Base-by-base conservation (phyloP, 2,113 vertebrate species). In the Cathartes aura region DNA sequence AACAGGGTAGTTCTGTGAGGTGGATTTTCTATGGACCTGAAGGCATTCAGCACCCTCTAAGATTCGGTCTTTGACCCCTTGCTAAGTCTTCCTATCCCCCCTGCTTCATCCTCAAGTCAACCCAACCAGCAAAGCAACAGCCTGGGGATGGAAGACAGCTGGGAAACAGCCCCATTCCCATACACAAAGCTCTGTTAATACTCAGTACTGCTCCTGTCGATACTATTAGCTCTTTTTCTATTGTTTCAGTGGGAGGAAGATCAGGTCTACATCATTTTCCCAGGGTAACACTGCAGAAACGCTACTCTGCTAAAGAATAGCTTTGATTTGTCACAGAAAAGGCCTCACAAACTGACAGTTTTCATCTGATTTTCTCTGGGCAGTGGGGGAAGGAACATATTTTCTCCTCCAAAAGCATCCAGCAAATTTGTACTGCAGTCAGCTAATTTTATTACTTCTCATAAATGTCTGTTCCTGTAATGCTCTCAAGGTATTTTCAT, bases 401-500 rank as follows among this genome's bases (percentile, higher is more conserved):
- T 97, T 96, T 95, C 95, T 95, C 55, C 63, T 96, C 93, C 93
- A 94, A 96, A 95, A 91, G 91, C 95, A 93, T 96, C 95, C 94
- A 93, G 94, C 94, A 97, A 96, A 97, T 97, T 97, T 97, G 96
- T 98, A 95, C 91, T 96, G 82, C 87, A 95, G 96, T 97, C 97
- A 97, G 90, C 94, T 97, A 96, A 98, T 98, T 97, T 96, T 96
- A 97, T 98, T 97, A 97, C 96, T 93, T 96, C 96, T 93, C 97
- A 97, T 95, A 95, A 97, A 96, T 96, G 96, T 97, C 96, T 89
- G 95, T 97, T 96, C 84, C 96, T 96, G 93, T 97, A 96, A 94
- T 94, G 94, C 89, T 97, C 95, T 97, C 95, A 93, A 96, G 96
- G 95, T 94, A 97, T 96, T 97, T 97, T 96, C 96, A 97, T 96